Percentiles rank a stretch among this genome's conserved stretches.
These are phyloP conservation scores for Tachypleus tridentatus DNA, from an alignment of 1,140 invertebrate genomes.

Conservation along the genomic window DNA sequence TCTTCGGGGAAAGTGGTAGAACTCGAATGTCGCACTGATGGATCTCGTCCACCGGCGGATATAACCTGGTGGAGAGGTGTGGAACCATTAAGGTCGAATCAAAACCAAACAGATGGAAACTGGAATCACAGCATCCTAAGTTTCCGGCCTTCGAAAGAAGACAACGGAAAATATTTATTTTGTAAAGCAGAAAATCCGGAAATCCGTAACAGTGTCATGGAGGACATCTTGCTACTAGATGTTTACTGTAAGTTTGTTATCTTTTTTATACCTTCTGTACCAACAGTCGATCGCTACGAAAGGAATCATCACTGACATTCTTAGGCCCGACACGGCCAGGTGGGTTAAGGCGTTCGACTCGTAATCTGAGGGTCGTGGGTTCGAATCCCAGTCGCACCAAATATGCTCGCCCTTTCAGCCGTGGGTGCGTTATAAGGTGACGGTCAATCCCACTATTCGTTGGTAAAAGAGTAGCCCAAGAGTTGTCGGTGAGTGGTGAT, in stretches of 20 bases:
- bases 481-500: too few species aligned
- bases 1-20: conserved; percentile 20
- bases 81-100: conserved; percentile 52
- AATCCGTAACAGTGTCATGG: conserved; percentile 44
- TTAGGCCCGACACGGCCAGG: too few species aligned
- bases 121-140: conserved; percentile 24
- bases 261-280: too few species aligned
- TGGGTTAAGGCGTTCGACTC: too few species aligned
- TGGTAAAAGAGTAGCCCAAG: too few species aligned
- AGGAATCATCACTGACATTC: too few species aligned
- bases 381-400: too few species aligned
- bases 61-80: conserved; percentile 83
- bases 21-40: conserved; percentile 30
- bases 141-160: conserved; percentile 50
- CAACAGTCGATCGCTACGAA: too few species aligned
- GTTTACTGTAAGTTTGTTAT: conserved; percentile 61
- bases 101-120: conserved; percentile 22
- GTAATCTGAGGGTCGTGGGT: too few species aligned
- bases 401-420: too few species aligned
- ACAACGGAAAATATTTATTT: conserved; percentile 64
- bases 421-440: too few species aligned
- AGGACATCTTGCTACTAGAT: conserved; percentile 71
- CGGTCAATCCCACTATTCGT: too few species aligned
- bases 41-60: conserved; percentile 65
- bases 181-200: conserved; percentile 68